Conservation (phyloP, 2,113 vertebrate genomes). For the Fregata magnificens region DNA sequence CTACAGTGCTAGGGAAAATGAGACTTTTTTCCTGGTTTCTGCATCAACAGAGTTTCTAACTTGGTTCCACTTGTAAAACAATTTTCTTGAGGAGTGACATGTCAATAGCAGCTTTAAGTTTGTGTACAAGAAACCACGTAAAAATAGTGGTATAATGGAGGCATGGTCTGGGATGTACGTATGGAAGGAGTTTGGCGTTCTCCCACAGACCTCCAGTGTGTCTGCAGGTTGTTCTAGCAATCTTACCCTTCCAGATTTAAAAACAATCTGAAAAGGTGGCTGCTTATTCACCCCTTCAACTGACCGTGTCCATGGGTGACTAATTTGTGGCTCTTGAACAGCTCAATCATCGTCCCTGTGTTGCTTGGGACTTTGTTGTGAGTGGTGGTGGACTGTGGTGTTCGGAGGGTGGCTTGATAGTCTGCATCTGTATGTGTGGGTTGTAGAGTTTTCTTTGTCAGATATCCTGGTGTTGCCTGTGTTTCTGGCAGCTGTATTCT, state of each 20-base stretch:
- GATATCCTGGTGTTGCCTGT: not conserved
- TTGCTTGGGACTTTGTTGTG: not conserved
- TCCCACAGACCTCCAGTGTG: not conserved
- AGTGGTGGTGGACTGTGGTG: not conserved
- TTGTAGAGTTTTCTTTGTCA: not conserved
- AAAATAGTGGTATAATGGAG: not conserved
- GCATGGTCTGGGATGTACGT: not conserved
- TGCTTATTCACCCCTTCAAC: not conserved
- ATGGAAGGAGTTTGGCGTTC: not conserved
- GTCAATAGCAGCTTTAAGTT: not conserved
- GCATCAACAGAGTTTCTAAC: not conserved
- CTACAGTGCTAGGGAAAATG: not conserved
- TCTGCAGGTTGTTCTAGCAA: not conserved
- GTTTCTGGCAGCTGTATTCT: not conserved
- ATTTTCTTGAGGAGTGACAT: not conserved
- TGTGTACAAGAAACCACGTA: not conserved
- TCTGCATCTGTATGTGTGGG: not conserved
- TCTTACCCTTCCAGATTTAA: not conserved
- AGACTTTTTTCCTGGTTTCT: not conserved
- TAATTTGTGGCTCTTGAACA: not conserved
- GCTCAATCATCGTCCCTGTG: accelerated
- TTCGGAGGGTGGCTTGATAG: not conserved
- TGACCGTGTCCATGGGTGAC: not conserved
- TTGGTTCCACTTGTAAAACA: not conserved
- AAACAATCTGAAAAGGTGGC: not conserved